phyloP scores from a whole-genome alignment of 2,797 vertebrate genomes.

The Enteromius trimaculatus region DNA sequence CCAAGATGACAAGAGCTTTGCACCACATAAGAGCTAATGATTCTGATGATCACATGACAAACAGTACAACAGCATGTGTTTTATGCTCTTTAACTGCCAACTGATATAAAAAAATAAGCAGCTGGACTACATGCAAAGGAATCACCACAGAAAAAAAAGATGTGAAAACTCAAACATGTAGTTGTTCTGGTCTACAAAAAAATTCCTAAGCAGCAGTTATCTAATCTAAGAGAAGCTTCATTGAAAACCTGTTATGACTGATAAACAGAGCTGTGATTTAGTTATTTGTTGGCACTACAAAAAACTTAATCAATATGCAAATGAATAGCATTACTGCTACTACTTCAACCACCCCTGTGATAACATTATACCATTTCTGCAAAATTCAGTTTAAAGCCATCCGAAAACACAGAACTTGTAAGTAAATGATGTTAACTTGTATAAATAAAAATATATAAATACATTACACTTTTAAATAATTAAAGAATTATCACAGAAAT shows the following conservation, averaged over 20 bases:
- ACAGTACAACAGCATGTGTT: neutral
- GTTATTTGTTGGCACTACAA: neutral
- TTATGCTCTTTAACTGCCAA: neutral
- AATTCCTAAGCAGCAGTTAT: no score
- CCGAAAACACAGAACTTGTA: neutral
- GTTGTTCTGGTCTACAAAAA: neutral
- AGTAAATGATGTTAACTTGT: neutral
- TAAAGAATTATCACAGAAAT: no score
- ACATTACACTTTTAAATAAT: no score
- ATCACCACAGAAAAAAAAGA: neutral
- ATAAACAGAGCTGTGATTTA: neutral
- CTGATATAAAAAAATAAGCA: neutral
- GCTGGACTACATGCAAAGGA: neutral
- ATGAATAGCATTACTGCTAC: neutral
- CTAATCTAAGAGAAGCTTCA: neutral
- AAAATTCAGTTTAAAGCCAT: neutral
- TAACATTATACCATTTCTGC: neutral
- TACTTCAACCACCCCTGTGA: neutral
- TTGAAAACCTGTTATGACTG: neutral
- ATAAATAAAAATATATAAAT: no score
- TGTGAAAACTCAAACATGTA: no score
- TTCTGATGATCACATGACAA: neutral
- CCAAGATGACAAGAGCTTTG: constrained; percentile 6
- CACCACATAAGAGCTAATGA: neutral
- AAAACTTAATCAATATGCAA: neutral